Conservation (phyloP, 2,888 invertebrate genomes). For the Meganola albula region DNA sequence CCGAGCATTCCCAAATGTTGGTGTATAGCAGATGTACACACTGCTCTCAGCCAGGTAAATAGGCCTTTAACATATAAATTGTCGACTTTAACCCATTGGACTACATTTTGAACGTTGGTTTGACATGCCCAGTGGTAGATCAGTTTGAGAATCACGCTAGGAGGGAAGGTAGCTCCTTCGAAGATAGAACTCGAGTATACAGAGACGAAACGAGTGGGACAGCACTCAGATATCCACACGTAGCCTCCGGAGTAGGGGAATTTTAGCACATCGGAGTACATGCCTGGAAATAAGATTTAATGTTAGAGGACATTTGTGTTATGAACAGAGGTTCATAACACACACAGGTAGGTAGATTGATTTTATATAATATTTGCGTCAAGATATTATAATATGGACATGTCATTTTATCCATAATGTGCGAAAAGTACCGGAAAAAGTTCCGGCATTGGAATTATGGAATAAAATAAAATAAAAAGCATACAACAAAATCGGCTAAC, state of each 20-base stretch:
- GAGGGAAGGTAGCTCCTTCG: conserved; percentile 90
- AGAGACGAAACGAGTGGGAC: conserved; percentile 89
- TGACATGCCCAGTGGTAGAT: conserved; percentile 96
- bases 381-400: too few species aligned
- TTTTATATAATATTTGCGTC: too few species aligned
- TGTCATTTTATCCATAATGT: too few species aligned
- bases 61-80: conserved; percentile 77
- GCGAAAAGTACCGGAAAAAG: too few species aligned
- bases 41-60: conserved; percentile 81
- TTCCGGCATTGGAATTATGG: too few species aligned
- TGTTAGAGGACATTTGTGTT: too few species aligned
- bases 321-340: too few species aligned
- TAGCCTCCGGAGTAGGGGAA: conserved; percentile 94
- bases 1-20: conserved; percentile 86
- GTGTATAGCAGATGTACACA: conserved; percentile 88
- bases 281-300: conserved; percentile 79
- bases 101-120: conserved; percentile 91
- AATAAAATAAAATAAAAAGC: too few species aligned
- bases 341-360: too few species aligned
- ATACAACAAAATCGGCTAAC: too few species aligned
- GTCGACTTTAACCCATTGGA: conserved; percentile 89
- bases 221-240: conserved; percentile 94
- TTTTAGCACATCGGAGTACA: conserved; percentile 90
- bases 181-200: conserved; percentile 92
- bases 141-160: conserved; percentile 88